Evolutionary conservation across 2,797 vertebrate genomes (phyloP), one percentile per base, ranked within the genome.

Genomic region (Syngnathus acus): DNA sequence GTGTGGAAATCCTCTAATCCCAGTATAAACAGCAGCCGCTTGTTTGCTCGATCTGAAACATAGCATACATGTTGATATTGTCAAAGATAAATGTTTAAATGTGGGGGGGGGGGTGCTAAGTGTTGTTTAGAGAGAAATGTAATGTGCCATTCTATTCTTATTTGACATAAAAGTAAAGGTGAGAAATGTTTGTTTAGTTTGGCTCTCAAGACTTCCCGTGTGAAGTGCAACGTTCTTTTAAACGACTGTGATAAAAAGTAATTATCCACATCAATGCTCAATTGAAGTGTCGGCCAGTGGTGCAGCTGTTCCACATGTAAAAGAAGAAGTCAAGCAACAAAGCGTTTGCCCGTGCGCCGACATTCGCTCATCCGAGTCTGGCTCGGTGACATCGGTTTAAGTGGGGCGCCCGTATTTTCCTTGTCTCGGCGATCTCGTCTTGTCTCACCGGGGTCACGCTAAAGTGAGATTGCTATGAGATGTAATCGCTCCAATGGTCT

Each of bases 61-160:
- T 13, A 38, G 43, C 19, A 40, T 65, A 54, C 50, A 54, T 65
- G 48, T 10, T 37, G 48, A 26, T 13, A 39, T 37, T 60, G 43
- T 67, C 37, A 47, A 47, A 59, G 7, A 63, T 61, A 64, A 54
- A 4, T 59, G 16, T 42, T 64, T 62, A 32, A 45, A 9, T 61
- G 21, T 2, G 26, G 26, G 26, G 26, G 26, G 26, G 26, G 26
- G 26, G 26, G 64, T 8, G 51, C 10, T 39, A 48, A 50, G 26
- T 38, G 16, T 58, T 62, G 37, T 64, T 16, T 43, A 21, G 37
- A 48, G 45, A 43, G 47, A 58, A 9, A 37, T 65, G 42, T 17
- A 55, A 72, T 61, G 4, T 57, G 64, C 67, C 58, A 60, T 37
- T 60, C 11, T 62, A 5, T 38, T 58, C 5, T 39, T 19, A 59